Evolutionary conservation across 2,797 vertebrate species (phyloP).

Genomic region (Sebastolobus alascanus): DNA sequence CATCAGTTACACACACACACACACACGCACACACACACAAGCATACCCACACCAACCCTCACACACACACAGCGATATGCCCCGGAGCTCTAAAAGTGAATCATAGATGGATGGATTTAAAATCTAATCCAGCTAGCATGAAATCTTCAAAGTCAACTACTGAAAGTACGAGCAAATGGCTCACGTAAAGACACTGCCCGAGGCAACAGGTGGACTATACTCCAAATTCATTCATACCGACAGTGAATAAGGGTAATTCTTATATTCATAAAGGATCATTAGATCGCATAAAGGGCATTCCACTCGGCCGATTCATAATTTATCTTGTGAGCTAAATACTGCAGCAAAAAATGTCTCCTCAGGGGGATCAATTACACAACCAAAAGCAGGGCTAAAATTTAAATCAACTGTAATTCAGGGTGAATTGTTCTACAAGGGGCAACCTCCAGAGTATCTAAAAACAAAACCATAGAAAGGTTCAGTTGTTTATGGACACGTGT

Average conservation of each 20-base stretch:
- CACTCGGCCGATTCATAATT: conserved; percentile 41
- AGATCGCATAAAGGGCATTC: conserved; percentile 24
- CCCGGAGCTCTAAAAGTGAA: conserved; percentile 45
- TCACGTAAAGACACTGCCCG: conserved; percentile 8
- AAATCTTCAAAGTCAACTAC: conserved; percentile 52
- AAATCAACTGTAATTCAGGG: conserved; percentile 4
- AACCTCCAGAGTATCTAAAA: background rate
- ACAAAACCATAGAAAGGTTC: background rate
- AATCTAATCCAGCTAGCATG: conserved; percentile 52
- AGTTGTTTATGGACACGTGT: background rate
- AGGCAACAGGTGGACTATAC: conserved; percentile 47
- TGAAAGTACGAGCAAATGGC: conserved; percentile 12
- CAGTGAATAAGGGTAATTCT: conserved; percentile 33
- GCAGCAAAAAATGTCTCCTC: conserved; percentile 17
- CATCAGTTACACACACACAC: background rate
- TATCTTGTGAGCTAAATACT: conserved; percentile 41
- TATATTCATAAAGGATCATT: conserved; percentile 39
- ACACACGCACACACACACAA: background rate
- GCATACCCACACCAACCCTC: background rate
- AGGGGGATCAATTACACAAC: conserved; percentile 17
- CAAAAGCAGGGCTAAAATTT: conserved; percentile 1
- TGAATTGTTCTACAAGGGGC: background rate
- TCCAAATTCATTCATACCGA: conserved; percentile 34
- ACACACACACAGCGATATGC: conserved; percentile 11
- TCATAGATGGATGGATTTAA: conserved; percentile 48